phyloP scores from a whole-genome alignment of 2,113 vertebrate genomes.

The Brachyhypopomus occidentalis region DNA sequence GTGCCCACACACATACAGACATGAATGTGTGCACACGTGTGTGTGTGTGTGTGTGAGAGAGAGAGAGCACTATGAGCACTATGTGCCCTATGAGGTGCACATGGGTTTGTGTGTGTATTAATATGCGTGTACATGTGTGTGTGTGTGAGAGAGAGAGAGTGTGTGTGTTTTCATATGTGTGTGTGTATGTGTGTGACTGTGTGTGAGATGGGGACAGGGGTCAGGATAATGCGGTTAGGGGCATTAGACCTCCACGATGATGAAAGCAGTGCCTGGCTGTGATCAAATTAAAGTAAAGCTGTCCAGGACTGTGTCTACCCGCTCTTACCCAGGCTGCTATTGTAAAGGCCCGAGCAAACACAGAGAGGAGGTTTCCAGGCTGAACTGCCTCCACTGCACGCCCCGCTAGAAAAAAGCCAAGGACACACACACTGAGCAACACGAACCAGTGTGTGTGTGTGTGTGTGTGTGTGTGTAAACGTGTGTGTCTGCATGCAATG shows the following conservation, averaged over 20 bases:
- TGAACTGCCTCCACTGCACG: constrained; percentile 56
- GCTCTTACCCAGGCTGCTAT: constrained; percentile 79
- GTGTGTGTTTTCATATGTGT: not conserved
- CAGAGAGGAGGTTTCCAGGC: constrained; percentile 73
- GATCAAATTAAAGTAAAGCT: constrained; percentile 85
- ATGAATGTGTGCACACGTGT: constrained; percentile 2
- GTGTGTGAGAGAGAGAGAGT: not conserved
- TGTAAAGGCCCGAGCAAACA: constrained; percentile 80
- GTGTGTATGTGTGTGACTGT: constrained; percentile 46
- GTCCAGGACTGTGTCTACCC: constrained; percentile 82
- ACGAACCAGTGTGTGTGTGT: not conserved
- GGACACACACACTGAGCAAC: constrained; percentile 1
- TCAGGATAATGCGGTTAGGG: constrained; percentile 83
- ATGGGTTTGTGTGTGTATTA: not conserved
- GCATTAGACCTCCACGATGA: constrained; percentile 86
- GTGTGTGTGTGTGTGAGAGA: constrained; percentile 31
- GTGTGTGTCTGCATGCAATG: constrained; percentile 13
- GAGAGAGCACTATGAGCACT: constrained; percentile 22
- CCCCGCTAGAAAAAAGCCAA: not conserved
- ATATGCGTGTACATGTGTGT: constrained; percentile 42
- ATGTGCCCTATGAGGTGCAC: constrained; percentile 15
- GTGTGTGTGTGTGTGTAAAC: not conserved
- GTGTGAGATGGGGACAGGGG: constrained; percentile 66
- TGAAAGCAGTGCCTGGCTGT: constrained; percentile 79
- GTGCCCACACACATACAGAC: not conserved